phyloP scores from a whole-genome alignment of 2,888 invertebrate species.

The Aleiodes testaceus region DNA sequence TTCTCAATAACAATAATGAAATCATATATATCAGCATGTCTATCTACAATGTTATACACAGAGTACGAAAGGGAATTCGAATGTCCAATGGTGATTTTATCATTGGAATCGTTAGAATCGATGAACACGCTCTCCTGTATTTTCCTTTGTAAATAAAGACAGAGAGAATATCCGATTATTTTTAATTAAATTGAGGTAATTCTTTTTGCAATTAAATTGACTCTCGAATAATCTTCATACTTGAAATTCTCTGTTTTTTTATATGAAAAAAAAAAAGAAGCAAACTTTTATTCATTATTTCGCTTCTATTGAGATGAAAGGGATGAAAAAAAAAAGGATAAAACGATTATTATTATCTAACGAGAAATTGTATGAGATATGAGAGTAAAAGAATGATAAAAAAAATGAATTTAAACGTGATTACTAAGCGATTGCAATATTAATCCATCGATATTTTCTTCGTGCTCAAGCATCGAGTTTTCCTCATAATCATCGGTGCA shows the following conservation, averaged over 20 bases:
- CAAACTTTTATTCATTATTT: neutral
- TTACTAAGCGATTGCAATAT: constrained; percentile 26
- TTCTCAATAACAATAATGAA: constrained; percentile 38
- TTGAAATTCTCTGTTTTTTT: too few relatives aligned
- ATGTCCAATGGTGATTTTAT: constrained; percentile 19
- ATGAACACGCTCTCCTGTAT: neutral
- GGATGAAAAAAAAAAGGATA: too few relatives aligned
- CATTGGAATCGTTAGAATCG: constrained; percentile 19
- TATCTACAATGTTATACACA: constrained; percentile 22
- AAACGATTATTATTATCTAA: too few relatives aligned
- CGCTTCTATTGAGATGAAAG: neutral
- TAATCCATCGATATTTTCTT: constrained; percentile 31
- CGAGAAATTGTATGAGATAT: neutral
- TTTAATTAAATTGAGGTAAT: too few relatives aligned
- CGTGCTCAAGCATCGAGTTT: constrained; percentile 27
- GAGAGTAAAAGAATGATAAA: neutral
- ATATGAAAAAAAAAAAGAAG: too few relatives aligned
- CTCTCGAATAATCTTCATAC: too few relatives aligned
- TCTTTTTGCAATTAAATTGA: too few relatives aligned
- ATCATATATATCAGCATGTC: constrained; percentile 34
- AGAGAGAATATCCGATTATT: too few relatives aligned
- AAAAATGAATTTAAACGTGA: constrained; percentile 19
- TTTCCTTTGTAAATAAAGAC: too few relatives aligned
- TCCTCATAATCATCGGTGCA: constrained; percentile 26
- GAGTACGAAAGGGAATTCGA: constrained; percentile 29